phyloP scores from a whole-genome alignment of 2,888 invertebrate species.

The Rhamnusium bicolor region DNA sequence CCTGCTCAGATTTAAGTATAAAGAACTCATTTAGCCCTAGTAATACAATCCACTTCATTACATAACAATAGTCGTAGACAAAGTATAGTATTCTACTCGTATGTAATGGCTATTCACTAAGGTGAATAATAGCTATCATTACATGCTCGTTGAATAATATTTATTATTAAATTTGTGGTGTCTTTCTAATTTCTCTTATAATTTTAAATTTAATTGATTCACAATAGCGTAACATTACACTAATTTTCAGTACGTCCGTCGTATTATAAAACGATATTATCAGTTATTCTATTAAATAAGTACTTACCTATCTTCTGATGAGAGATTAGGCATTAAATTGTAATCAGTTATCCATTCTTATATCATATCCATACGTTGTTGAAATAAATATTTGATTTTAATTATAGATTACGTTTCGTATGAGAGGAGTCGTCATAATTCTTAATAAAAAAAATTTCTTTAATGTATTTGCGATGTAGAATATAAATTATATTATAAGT shows the following conservation, averaged over 20 bases:
- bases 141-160: too few species aligned
- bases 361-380: not conserved
- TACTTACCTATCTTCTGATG: not conserved
- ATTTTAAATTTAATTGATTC: too few species aligned
- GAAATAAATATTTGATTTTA: constrained; percentile 26
- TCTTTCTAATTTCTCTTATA: too few species aligned
- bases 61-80: too few species aligned
- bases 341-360: not conserved
- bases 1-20: too few species aligned
- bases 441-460: not conserved
- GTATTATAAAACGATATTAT: not conserved
- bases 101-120: too few species aligned
- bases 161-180: too few species aligned
- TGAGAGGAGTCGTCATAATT: not conserved
- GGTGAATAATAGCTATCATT: too few species aligned
- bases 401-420: constrained; percentile 18
- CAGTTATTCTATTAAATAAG: not conserved
- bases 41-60: too few species aligned
- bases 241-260: not conserved
- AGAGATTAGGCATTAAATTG: not conserved
- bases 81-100: too few species aligned
- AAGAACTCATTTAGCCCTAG: too few species aligned
- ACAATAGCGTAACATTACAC: not conserved
- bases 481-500: constrained; percentile 12
- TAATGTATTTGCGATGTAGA: not conserved